Evolutionary conservation across 2,113 vertebrate genomes (phyloP).

Genomic region (Rostratula benghalensis): DNA sequence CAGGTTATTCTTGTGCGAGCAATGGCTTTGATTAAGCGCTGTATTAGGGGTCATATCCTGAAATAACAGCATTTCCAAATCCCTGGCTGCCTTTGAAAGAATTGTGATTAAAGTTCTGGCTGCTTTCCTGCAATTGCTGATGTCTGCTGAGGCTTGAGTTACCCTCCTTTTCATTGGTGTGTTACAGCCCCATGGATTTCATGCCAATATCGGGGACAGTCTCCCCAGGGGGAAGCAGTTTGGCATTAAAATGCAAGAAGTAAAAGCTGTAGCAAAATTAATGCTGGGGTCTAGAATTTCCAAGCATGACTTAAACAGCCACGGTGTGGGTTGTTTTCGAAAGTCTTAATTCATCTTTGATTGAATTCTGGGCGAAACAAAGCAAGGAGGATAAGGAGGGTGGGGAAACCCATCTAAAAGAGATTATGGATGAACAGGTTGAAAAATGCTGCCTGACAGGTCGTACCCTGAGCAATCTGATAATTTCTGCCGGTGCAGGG

Average conservation of each 20-base stretch:
- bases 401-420: conserved; percentile 51
- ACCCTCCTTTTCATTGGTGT: conserved; percentile 43
- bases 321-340: conserved; percentile 68
- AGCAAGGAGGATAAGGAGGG: conserved; percentile 68
- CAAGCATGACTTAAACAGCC: conserved; percentile 1
- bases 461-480: neutral
- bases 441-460: conserved; percentile 65
- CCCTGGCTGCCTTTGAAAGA: conserved; percentile 73
- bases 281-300: conserved; percentile 28
- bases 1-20: conserved; percentile 63
- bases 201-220: conserved; percentile 48
- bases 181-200: conserved; percentile 10
- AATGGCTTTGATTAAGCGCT: conserved; percentile 76
- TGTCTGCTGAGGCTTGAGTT: conserved; percentile 62
- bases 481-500: neutral
- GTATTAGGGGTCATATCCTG: conserved; percentile 74
- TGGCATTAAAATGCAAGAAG: conserved; percentile 69
- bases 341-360: conserved; percentile 85
- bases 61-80: conserved; percentile 72
- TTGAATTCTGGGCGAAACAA: conserved; percentile 82
- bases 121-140: conserved; percentile 62
- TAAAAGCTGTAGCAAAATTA: conserved; percentile 72
- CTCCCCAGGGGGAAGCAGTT: conserved; percentile 1
- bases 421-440: conserved; percentile 65
- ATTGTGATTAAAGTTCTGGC: conserved; percentile 78